These are phyloP conservation scores for Nerophis ophidion DNA, from an alignment of 2,113 vertebrate species.

Conservation along the genomic window DNA sequence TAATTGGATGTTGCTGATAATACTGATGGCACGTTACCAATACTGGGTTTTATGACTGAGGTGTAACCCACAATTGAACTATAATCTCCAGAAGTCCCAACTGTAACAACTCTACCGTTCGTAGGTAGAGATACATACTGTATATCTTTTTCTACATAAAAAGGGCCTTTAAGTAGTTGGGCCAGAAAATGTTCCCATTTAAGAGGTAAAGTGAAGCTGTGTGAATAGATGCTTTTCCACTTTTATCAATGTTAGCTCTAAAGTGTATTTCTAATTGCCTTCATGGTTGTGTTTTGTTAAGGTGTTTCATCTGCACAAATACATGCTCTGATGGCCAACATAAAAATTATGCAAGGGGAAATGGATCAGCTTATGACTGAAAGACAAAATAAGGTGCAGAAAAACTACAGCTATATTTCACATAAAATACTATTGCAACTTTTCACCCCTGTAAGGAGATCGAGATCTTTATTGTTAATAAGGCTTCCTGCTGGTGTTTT, in stretches of 20 bases:
- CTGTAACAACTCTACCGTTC: too few relatives aligned
- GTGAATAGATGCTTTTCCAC: not conserved
- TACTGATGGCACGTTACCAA: too few relatives aligned
- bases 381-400: conserved; percentile 82
- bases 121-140: too few relatives aligned
- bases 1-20: too few relatives aligned
- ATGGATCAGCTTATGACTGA: conserved; percentile 77
- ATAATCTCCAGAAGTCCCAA: too few relatives aligned
- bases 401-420: not conserved
- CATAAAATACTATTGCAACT: not conserved
- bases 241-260: not conserved
- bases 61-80: too few relatives aligned
- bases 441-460: not conserved
- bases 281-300: conserved; percentile 16
- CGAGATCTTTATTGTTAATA: conserved; percentile 1
- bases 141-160: not conserved
- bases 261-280: not conserved
- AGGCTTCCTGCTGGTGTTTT: not conserved
- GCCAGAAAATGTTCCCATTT: not conserved
- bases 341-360: conserved; percentile 84
- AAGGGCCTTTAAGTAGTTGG: not conserved
- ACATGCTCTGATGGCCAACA: conserved; percentile 85
- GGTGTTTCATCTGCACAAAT: conserved; percentile 80
- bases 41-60: too few relatives aligned
- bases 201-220: not conserved